Evolutionary conservation across 2,888 invertebrate species (phyloP).

Genomic region (Tetranychus piercei): DNA sequence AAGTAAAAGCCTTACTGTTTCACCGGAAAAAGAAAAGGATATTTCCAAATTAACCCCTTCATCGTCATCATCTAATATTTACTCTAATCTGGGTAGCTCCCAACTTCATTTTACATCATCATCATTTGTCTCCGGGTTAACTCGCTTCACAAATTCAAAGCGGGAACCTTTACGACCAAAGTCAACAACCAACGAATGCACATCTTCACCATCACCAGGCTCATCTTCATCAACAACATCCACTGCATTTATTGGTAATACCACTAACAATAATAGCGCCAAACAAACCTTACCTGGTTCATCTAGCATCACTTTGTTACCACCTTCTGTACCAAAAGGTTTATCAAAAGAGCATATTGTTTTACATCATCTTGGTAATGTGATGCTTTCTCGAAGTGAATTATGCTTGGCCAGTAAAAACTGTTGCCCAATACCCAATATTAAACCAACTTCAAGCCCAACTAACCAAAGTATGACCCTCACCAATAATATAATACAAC

Average conservation of each 20-base stretch:
- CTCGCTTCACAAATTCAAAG: not conserved
- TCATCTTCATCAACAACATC: not conserved
- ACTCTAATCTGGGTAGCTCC: constrained; percentile 7
- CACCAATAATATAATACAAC: not conserved
- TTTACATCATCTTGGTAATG: constrained; percentile 22
- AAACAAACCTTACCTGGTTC: not conserved
- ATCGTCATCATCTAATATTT: constrained; percentile 7
- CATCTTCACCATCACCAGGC: not conserved
- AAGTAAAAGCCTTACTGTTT: constrained; percentile 5
- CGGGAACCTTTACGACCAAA: constrained; percentile 4
- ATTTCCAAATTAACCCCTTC: not conserved
- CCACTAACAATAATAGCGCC: not conserved
- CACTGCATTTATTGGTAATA: not conserved
- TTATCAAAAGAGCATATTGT: not conserved
- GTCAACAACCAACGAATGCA: constrained; percentile 9
- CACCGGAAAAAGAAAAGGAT: not conserved
- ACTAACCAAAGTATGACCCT: constrained; percentile 1
- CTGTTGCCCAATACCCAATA: not conserved
- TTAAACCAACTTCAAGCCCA: not conserved
- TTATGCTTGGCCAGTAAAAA: constrained; percentile 19
- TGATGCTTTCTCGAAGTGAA: constrained; percentile 24
- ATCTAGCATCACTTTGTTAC: not conserved
- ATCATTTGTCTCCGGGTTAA: not conserved
- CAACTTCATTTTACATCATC: not conserved
- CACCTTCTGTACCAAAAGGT: not conserved